Percentiles rank a stretch among this genome's conserved stretches.
Evolutionary conservation across 1,140 invertebrate genomes (phyloP).

Genomic region (Aphaenogaster ashmeadi): DNA sequence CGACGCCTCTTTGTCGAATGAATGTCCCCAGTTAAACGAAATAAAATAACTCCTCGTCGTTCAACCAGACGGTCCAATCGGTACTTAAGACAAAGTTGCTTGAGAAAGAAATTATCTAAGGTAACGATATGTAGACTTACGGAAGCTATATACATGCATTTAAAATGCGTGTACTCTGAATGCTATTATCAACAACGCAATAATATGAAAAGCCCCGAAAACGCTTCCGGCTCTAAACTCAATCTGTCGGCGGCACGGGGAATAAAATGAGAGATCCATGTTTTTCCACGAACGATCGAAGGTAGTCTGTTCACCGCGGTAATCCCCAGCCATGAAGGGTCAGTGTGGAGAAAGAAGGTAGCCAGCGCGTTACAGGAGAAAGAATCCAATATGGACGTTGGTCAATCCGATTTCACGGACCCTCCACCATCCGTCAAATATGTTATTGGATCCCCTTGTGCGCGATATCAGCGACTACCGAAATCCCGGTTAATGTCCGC

Average conservation of each 20-base stretch:
- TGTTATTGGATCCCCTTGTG: slow-evolving; percentile 83
- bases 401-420: slow-evolving; percentile 86
- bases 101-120: slow-evolving; percentile 31
- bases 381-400: slow-evolving; percentile 83
- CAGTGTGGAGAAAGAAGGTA: slow-evolving; percentile 32
- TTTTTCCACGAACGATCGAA: slow-evolving; percentile 66
- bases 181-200: slow-evolving; percentile 8
- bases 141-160: background rate
- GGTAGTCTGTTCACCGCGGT: slow-evolving; percentile 60
- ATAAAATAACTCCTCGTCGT: slow-evolving; percentile 71
- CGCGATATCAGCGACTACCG: slow-evolving; percentile 74
- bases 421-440: slow-evolving; percentile 83
- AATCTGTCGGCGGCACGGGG: slow-evolving; percentile 21
- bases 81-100: slow-evolving; percentile 59
- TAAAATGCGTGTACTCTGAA: slow-evolving; percentile 2
- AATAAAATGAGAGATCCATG: slow-evolving; percentile 63
- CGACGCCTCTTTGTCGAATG: slow-evolving; percentile 32
- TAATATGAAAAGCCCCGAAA: background rate
- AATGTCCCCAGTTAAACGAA: slow-evolving; percentile 59
- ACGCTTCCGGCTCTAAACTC: slow-evolving; percentile 42
- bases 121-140: slow-evolving; percentile 1
- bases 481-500: slow-evolving; percentile 44
- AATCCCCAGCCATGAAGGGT: slow-evolving; percentile 66
- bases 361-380: slow-evolving; percentile 32
- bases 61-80: slow-evolving; percentile 65